Conservation (phyloP, 2,888 invertebrate species). For the Hermodice carunculata region DNA sequence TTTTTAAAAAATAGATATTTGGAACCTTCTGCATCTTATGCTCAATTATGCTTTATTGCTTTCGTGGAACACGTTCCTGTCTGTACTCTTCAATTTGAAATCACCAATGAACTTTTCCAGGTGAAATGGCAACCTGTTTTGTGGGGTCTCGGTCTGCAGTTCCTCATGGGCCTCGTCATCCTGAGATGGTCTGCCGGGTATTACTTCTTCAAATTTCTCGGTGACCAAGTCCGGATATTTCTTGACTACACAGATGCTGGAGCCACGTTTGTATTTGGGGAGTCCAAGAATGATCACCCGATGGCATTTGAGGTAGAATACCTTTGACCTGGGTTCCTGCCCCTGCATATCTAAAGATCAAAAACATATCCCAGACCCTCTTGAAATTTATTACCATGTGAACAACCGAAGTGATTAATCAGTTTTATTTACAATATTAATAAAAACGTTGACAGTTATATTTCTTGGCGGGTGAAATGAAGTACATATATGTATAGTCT, state of each 20-base stretch:
- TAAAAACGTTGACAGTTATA: too few species aligned
- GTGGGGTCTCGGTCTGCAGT: slow-evolving; percentile 44
- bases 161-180: slow-evolving; percentile 40
- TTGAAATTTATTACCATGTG: too few species aligned
- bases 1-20: too few species aligned
- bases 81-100: not conserved
- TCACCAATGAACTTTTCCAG: slow-evolving; percentile 26
- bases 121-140: slow-evolving; percentile 66
- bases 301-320: slow-evolving; percentile 38
- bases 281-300: too few species aligned
- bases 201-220: slow-evolving; percentile 41
- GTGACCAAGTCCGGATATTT: slow-evolving; percentile 40
- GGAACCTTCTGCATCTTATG: too few species aligned
- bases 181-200: slow-evolving; percentile 41
- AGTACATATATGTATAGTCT: too few species aligned
- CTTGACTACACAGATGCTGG: slow-evolving; percentile 44
- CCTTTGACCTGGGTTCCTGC: not conserved
- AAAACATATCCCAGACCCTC: too few species aligned
- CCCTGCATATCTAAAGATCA: not conserved
- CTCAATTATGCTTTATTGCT: too few species aligned
- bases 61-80: too few species aligned
- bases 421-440: too few species aligned
- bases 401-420: too few species aligned
- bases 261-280: slow-evolving; percentile 44
- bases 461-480: too few species aligned